These are phyloP conservation scores for Conus ventricosus DNA, from an alignment of 1,140 invertebrate species.

Conservation along the genomic window DNA sequence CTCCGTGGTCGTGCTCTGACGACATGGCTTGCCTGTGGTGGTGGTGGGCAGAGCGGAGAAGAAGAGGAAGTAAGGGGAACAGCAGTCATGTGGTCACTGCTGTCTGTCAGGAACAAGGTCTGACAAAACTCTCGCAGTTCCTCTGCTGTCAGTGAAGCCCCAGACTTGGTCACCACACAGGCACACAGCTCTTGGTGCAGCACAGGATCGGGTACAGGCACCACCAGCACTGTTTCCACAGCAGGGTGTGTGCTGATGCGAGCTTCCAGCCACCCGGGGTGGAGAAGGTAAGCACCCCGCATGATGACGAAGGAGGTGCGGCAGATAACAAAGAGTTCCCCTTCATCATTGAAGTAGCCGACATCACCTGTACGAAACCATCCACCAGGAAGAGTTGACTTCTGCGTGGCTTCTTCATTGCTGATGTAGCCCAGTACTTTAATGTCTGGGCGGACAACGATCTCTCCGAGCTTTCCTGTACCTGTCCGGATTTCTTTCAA, in stretches of 20 bases:
- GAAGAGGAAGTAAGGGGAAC: conserved; percentile 25
- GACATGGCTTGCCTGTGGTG: conserved; percentile 1
- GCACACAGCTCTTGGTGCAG: conserved; percentile 26
- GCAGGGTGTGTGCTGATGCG: neutral
- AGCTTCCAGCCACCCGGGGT: conserved; percentile 30
- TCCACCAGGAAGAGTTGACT: neutral
- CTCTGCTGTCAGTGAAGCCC: neutral
- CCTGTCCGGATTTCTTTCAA: neutral
- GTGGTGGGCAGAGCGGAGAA: conserved; percentile 10
- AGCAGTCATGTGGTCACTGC: neutral
- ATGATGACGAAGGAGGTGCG: conserved; percentile 7
- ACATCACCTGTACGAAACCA: conserved; percentile 10
- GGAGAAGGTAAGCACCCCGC: conserved; percentile 24
- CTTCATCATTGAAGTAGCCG: neutral
- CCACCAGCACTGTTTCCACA: conserved; percentile 8
- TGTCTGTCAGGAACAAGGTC: neutral
- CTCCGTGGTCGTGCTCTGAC: neutral
- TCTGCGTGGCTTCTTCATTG: conserved; percentile 22
- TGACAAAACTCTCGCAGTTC: neutral
- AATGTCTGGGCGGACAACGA: neutral
- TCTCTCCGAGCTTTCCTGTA: neutral
- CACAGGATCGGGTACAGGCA: conserved; percentile 21
- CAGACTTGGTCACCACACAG: neutral
- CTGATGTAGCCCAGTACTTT: neutral
- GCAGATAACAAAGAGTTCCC: conserved; percentile 1